phyloP scores from a whole-genome alignment of 2,888 invertebrate genomes.

The Autographa pulchrina region DNA sequence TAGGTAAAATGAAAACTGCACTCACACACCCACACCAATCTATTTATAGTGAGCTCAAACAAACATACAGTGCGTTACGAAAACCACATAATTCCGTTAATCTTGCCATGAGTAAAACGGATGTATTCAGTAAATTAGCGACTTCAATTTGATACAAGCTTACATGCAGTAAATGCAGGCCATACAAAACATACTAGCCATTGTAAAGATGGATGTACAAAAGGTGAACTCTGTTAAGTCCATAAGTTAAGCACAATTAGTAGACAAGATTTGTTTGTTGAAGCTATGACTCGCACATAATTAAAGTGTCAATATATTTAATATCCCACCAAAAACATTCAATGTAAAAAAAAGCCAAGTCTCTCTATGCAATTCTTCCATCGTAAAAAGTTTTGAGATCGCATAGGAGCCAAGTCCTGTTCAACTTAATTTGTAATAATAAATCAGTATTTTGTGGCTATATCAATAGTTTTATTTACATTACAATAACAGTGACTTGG shows the following conservation, averaged over 20 bases:
- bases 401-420: too few species aligned
- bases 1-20: neutral
- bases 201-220: neutral
- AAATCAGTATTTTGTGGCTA: too few species aligned
- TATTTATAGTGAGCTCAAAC: constrained; percentile 9
- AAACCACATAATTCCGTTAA: constrained; percentile 40
- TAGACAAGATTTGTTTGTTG: neutral
- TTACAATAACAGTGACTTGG: too few species aligned
- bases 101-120: constrained; percentile 46
- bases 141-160: constrained; percentile 37
- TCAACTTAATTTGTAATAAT: too few species aligned
- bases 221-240: constrained; percentile 11
- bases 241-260: neutral
- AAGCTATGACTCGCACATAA: too few species aligned
- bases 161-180: neutral
- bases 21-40: neutral
- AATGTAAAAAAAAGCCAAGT: too few species aligned
- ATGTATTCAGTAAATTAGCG: constrained; percentile 48
- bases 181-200: neutral
- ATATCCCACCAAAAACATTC: too few species aligned
- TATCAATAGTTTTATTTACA: too few species aligned
- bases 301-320: too few species aligned
- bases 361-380: too few species aligned
- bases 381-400: too few species aligned
- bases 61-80: neutral